Conservation (phyloP, 2,888 invertebrate genomes). For the Phania funesta region DNA sequence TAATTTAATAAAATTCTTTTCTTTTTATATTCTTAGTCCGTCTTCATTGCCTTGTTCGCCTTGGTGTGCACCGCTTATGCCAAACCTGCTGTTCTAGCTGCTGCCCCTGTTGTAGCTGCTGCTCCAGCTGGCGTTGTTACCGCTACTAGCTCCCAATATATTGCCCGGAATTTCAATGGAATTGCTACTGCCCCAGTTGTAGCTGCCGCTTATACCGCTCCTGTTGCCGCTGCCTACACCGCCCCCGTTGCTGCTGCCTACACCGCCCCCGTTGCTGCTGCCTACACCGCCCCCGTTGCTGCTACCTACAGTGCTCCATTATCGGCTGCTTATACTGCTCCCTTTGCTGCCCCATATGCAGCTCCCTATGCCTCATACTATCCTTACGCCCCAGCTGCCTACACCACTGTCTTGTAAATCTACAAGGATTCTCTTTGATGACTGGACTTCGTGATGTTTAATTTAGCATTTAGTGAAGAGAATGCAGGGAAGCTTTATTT, state of each 20-base stretch:
- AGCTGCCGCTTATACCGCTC: constrained; percentile 71
- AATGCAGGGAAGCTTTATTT: constrained; percentile 23
- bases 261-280: constrained; percentile 68
- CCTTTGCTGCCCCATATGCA: constrained; percentile 63
- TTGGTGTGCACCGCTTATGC: constrained; percentile 81
- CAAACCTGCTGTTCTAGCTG: constrained; percentile 78
- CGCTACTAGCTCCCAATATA: constrained; percentile 76
- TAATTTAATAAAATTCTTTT: background rate
- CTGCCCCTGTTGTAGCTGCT: constrained; percentile 63
- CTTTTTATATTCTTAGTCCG: constrained; percentile 71
- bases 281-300: constrained; percentile 72
- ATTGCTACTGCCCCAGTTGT: constrained; percentile 81
- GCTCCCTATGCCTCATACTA: constrained; percentile 70
- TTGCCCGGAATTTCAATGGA: constrained; percentile 75
- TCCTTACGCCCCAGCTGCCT: constrained; percentile 76
- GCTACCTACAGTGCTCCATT: constrained; percentile 70
- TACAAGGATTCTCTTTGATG: background rate
- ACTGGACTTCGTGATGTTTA: constrained; percentile 48
- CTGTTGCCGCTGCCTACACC: constrained; percentile 70
- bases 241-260: constrained; percentile 74
- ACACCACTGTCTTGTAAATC: constrained; percentile 73
- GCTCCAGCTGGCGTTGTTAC: constrained; percentile 77
- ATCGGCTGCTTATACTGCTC: constrained; percentile 69
- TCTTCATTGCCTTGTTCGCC: constrained; percentile 79
- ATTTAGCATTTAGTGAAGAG: background rate